Evolutionary conservation across 2,888 invertebrate genomes (phyloP).

Genomic region (Halictus ligatus): DNA sequence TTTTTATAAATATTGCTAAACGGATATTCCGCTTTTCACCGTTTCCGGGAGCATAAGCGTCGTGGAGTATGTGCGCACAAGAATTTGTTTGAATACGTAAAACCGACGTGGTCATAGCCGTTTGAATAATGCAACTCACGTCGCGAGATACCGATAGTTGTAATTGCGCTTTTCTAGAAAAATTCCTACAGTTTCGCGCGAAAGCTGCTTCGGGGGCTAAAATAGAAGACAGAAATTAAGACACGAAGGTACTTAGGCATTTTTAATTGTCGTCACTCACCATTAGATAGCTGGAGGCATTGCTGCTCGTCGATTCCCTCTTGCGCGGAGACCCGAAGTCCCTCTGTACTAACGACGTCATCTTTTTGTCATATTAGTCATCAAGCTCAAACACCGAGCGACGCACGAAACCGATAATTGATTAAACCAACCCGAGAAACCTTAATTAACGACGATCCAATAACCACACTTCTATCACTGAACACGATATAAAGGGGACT

Average conservation of each 20-base stretch:
- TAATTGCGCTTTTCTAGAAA: too few relatives aligned
- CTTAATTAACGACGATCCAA: slow-evolving; percentile 28
- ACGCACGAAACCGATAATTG: slow-evolving; percentile 44
- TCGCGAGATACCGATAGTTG: too few relatives aligned
- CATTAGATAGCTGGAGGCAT: slow-evolving; percentile 80
- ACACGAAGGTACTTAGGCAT: background rate
- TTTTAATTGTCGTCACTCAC: slow-evolving; percentile 68
- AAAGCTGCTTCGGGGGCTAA: too few relatives aligned
- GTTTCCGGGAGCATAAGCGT: too few relatives aligned
- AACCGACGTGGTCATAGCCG: too few relatives aligned
- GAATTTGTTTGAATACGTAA: too few relatives aligned
- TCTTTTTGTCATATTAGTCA: slow-evolving; percentile 77
- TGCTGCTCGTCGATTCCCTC: slow-evolving; percentile 80
- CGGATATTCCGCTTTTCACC: too few relatives aligned
- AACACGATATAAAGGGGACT: background rate
- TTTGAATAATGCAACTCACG: too few relatives aligned
- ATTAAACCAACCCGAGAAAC: slow-evolving; percentile 12
- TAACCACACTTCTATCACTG: slow-evolving; percentile 8
- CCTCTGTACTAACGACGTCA: slow-evolving; percentile 80
- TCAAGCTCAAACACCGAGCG: slow-evolving; percentile 47
- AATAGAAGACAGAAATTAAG: too few relatives aligned
- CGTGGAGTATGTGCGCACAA: too few relatives aligned
- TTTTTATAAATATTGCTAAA: too few relatives aligned
- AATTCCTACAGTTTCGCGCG: background rate
- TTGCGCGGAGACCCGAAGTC: slow-evolving; percentile 78